Percentiles rank a stretch among this genome's conserved stretches.
These are phyloP conservation scores for Paratrypauchen microcephalus DNA, from an alignment of 2,797 vertebrate genomes.

Conservation along the genomic window DNA sequence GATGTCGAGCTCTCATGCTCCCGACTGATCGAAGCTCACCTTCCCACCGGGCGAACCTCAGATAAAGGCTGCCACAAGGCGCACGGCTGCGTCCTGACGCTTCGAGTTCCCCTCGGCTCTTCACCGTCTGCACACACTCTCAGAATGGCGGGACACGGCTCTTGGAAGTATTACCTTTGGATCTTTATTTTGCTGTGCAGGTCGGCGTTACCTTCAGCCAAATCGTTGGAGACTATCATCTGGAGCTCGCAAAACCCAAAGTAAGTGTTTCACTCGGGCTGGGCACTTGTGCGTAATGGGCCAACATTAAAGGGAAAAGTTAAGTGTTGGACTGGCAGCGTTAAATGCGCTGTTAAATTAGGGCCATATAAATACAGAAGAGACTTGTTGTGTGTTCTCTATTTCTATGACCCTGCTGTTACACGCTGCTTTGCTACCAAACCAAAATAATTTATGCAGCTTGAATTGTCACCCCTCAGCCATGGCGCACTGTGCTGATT, in stretches of 20 bases:
- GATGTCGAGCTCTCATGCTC: constrained; percentile 75
- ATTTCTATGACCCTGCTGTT: constrained; percentile 15
- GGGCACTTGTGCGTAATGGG: constrained; percentile 48
- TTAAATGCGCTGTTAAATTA: constrained; percentile 45
- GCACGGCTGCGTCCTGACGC: constrained; percentile 49
- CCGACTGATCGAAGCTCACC: constrained; percentile 72
- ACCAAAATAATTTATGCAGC: constrained; percentile 29
- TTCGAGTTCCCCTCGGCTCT: constrained; percentile 35
- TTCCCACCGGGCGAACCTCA: constrained; percentile 58
- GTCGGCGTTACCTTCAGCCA: constrained; percentile 72
- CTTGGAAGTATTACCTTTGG: constrained; percentile 82
- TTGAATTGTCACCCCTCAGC: constrained; percentile 39
- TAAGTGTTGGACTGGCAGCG: constrained; percentile 33
- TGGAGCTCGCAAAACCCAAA: constrained; percentile 81
- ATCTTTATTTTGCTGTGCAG: constrained; percentile 78
- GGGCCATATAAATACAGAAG: constrained; percentile 7
- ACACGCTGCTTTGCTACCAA: constrained; percentile 36
- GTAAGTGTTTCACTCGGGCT: constrained; percentile 70
- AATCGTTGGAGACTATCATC: constrained; percentile 79
- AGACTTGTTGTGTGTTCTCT: constrained; percentile 11
- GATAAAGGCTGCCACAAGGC: constrained; percentile 52
- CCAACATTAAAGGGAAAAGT: constrained; percentile 44
- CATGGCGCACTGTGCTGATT: constrained; percentile 34
- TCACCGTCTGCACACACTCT: constrained; percentile 31
- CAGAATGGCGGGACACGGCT: constrained; percentile 74